Evolutionary conservation across 2,797 vertebrate genomes (phyloP).

Genomic region (Megalops cyprinoides): DNA sequence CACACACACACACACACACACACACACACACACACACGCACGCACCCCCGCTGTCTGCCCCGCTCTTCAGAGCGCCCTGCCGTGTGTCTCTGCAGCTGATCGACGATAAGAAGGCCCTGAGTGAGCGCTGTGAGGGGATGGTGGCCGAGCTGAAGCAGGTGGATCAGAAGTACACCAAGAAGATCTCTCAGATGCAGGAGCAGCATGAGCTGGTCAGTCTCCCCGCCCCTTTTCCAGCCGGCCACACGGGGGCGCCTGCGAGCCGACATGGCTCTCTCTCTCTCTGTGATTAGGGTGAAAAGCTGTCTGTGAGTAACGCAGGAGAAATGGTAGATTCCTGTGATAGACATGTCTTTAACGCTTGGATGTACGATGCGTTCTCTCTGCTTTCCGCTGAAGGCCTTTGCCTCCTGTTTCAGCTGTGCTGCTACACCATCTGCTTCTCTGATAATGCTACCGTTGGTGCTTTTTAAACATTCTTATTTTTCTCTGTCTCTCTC

Average conservation of each 20-base stretch:
- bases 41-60: constrained; percentile 1
- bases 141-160: constrained; percentile 85
- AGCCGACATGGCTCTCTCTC: constrained; percentile 13
- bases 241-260: constrained; percentile 22
- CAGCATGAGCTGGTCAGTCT: constrained; percentile 88
- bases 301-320: no score
- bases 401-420: no score
- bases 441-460: no score
- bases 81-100: constrained; percentile 78
- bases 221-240: background rate
- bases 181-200: constrained; percentile 86
- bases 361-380: no score
- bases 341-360: no score
- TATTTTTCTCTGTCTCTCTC: background rate
- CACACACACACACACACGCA: background rate
- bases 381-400: no score
- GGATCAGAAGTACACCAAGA: constrained; percentile 87
- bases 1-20: constrained; percentile 6
- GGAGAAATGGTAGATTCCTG: no score
- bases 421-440: no score
- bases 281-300: no score
- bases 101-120: constrained; percentile 88
- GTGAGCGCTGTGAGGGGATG: constrained; percentile 84
- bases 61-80: no score
- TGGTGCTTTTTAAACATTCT: no score